A percentile compares a stretch with the other conserved stretches of the same genome.
phyloP scores from a whole-genome alignment of 2,113 vertebrate species.

The Protomyctophum bolini region DNA sequence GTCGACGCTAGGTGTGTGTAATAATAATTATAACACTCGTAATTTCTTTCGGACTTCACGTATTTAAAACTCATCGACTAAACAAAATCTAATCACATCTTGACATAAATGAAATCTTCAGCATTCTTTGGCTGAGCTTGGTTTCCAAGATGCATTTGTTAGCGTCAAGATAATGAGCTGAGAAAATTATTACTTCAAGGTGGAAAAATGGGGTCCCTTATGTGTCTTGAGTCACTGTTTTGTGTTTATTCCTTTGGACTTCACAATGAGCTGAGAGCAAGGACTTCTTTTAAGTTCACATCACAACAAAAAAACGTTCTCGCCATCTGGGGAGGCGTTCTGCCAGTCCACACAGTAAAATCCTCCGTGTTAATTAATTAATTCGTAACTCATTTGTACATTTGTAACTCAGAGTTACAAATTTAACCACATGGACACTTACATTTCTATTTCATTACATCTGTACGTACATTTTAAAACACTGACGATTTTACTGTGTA shows the following conservation, averaged over 20 bases:
- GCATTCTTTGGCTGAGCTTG: not conserved
- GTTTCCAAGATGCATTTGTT: not conserved
- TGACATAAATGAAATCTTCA: not conserved
- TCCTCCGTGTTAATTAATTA: conserved; percentile 8
- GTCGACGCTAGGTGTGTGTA: no score
- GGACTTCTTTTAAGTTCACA: conserved; percentile 41
- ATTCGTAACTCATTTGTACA: no score
- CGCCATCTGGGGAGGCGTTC: conserved; percentile 48
- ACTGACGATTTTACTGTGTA: no score
- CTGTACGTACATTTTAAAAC: no score
- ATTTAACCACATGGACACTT: no score
- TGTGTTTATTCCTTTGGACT: conserved; percentile 2
- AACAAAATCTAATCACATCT: no score
- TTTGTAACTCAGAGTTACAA: no score
- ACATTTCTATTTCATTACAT: no score
- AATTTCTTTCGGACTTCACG: no score
- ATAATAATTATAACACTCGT: no score
- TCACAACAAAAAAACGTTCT: conserved; percentile 51
- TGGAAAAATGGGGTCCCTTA: not conserved
- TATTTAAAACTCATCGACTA: no score
- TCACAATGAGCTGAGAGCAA: conserved; percentile 26
- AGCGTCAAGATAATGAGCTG: not conserved
- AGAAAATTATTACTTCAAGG: not conserved
- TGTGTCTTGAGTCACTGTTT: not conserved
- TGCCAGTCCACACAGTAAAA: conserved; percentile 50